Base-by-base conservation (phyloP, 2,113 vertebrate species). In the Sterna hirundo region DNA sequence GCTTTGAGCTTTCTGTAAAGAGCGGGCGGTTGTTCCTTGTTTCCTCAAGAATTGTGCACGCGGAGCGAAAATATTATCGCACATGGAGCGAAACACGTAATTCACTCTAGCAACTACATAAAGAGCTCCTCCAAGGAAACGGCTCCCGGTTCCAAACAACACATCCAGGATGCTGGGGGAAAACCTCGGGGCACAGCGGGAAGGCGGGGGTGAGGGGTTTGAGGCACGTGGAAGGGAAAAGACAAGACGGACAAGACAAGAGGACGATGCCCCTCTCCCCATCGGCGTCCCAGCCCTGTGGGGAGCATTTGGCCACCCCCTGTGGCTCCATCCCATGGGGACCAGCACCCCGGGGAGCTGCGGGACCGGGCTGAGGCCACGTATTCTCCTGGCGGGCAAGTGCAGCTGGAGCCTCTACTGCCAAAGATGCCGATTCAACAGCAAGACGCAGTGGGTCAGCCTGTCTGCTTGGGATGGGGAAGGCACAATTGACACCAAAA, bases 21-120 rank as follows among this genome's bases (percentile, higher is more conserved):
- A 49, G 7, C 1, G 13, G 27, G 4, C 49, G 10, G 15, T 17
- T 42, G 36, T 17, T 51, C 34, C 58, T 42, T 5, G 15, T 72
- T 79, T 27, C 30, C 29, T 17, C 18, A 6, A 32, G 74, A 54
- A 23, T 2, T 6, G 51, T 18, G 25, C 71, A 46, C 11, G 2
- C 11, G 12, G 38, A 38, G 38, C 38, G 38, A 38, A 38, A 38
- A 38, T 38, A 38, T 38, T 38, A 22, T 20, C 4, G 1, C 58
- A 6, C 5, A 0, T 4, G 10, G 72, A 22, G 29, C 1, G 5
- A 47, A 60, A 58, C 44, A 3, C 5, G 3, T 5, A 7, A 34
- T 11, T 40, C 34, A 52, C 65, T 51, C 64, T 18, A 64, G 34
- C 70, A 29, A 30, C 64, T 22, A 7, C 38, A 34, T 9, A 25